These are phyloP conservation scores for Merops nubicus DNA, from an alignment of 2,113 vertebrate species.

Conservation along the genomic window DNA sequence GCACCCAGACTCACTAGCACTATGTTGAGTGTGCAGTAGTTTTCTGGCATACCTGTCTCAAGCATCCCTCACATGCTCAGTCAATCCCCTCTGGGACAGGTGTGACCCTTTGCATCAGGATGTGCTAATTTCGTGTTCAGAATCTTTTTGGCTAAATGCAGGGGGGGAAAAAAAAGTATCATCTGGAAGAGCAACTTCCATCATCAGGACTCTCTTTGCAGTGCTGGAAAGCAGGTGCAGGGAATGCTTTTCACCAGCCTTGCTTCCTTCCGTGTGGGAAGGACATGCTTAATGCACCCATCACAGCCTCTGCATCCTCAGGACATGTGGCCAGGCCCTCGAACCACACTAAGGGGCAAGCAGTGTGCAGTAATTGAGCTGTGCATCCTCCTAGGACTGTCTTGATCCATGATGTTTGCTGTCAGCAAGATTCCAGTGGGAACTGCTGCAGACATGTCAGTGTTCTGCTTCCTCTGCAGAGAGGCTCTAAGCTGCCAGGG, in stretches of 20 bases:
- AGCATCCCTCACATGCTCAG: accelerated
- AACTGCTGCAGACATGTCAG: neutral
- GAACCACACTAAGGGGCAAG: accelerated
- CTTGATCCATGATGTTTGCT: slow-evolving; percentile 26
- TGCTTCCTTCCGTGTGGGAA: neutral
- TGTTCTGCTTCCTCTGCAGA: slow-evolving; percentile 16
- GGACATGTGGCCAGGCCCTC: neutral
- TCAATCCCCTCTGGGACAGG: neutral
- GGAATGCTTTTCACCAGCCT: neutral
- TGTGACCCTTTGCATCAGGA: neutral
- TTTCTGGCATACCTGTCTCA: neutral
- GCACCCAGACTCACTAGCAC: accelerated
- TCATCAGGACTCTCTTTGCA: neutral
- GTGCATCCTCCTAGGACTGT: neutral
- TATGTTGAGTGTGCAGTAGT: accelerated
- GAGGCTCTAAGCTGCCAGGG: slow-evolving; percentile 18
- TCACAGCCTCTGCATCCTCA: neutral
- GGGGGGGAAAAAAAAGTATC: accelerated
- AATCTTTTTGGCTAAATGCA: neutral
- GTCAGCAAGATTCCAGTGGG: slow-evolving; percentile 15
- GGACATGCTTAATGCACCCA: neutral
- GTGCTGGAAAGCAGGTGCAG: neutral
- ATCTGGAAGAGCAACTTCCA: accelerated
- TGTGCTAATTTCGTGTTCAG: neutral
- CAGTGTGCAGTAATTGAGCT: neutral